Evolutionary conservation across 23 tunicate species (phyloP).

Genomic region (Halocynthia aurantium): DNA sequence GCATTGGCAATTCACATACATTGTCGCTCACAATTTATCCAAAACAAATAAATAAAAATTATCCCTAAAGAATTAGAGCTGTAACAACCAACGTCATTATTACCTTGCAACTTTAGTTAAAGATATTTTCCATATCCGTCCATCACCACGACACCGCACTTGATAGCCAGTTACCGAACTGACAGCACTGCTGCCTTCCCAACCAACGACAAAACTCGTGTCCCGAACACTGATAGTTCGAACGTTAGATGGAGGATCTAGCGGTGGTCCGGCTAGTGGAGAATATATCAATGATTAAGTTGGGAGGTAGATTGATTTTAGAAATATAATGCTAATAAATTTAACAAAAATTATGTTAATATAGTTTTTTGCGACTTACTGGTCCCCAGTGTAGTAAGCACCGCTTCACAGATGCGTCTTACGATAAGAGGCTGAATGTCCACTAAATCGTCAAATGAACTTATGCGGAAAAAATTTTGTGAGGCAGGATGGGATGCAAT

Average conservation of each 20-base stretch:
- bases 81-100: too few relatives aligned
- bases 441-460: conserved; percentile 36
- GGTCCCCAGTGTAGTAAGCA: conserved; percentile 19
- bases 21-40: too few relatives aligned
- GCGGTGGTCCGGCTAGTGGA: conserved; percentile 33
- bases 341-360: neutral
- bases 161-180: conserved; percentile 47
- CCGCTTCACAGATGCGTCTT: conserved; percentile 26
- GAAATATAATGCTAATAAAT: too few relatives aligned
- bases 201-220: conserved; percentile 32
- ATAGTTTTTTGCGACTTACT: neutral
- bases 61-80: too few relatives aligned
- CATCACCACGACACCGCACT: conserved; percentile 12
- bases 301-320: neutral
- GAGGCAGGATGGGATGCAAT: conserved; percentile 43
- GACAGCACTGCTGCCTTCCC: conserved; percentile 41
- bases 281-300: neutral
- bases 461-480: conserved; percentile 10
- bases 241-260: conserved; percentile 38
- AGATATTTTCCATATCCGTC: conserved; percentile 18
- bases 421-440: conserved; percentile 37
- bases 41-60: too few relatives aligned
- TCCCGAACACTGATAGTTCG: conserved; percentile 37
- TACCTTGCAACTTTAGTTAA: conserved; percentile 21
- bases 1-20: too few relatives aligned